Percentiles rank a stretch among this genome's conserved stretches.
Evolutionary conservation across 2,113 vertebrate species (phyloP).

Genomic region (Mirounga angustirostris): DNA sequence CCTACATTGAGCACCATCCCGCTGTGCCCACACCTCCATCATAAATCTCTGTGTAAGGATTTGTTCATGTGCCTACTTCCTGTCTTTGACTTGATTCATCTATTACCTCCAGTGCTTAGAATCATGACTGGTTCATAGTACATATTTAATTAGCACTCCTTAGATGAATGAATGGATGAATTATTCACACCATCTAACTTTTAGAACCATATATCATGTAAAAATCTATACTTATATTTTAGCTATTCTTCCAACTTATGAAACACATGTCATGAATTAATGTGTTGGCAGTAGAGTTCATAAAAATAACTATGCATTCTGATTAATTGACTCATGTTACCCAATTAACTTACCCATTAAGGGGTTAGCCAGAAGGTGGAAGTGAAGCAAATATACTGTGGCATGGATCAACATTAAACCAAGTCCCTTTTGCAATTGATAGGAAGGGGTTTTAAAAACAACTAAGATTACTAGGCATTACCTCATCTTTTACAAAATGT

Average conservation of each 20-base stretch:
- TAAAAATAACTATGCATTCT: conserved; percentile 59
- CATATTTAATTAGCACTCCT: neutral
- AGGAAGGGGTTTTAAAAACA: conserved; percentile 47
- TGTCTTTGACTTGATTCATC: neutral
- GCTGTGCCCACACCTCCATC: neutral
- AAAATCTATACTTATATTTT: conserved; percentile 64
- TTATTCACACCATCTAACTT: conserved; percentile 34
- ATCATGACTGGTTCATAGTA: neutral
- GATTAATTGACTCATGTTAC: conserved; percentile 60
- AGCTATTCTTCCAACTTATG: conserved; percentile 57
- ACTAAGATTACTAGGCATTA: conserved; percentile 30
- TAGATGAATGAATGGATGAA: neutral
- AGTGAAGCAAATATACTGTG: neutral
- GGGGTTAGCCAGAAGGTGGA: conserved; percentile 57
- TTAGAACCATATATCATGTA: conserved; percentile 40
- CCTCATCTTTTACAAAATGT: conserved; percentile 55
- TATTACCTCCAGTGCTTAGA: neutral
- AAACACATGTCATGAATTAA: conserved; percentile 61
- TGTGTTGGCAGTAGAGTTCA: conserved; percentile 56
- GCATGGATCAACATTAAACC: neutral
- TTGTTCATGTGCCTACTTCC: neutral
- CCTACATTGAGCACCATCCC: too few species aligned
- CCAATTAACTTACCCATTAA: conserved; percentile 64
- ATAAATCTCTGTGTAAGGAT: neutral
- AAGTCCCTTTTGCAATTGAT: neutral